phyloP scores from a whole-genome alignment of 2,113 vertebrate species.

The Bombycilla garrulus region DNA sequence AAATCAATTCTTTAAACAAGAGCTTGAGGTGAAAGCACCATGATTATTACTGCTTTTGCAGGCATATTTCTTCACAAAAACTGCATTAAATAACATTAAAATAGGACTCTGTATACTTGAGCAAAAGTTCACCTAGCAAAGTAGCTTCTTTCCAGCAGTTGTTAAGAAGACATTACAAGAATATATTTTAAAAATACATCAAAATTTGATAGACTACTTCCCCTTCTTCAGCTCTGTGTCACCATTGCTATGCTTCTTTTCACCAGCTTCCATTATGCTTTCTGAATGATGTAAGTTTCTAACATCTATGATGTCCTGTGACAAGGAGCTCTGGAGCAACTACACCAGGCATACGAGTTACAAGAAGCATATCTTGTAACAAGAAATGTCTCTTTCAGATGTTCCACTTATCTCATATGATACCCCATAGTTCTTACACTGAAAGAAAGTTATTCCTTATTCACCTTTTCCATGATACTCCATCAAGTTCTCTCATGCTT shows the following conservation, averaged over 20 bases:
- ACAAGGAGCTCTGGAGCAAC: neutral
- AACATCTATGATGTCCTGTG: neutral
- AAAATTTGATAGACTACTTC: neutral
- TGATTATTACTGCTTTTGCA: neutral
- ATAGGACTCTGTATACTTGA: neutral
- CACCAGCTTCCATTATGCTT: neutral
- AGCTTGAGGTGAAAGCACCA: neutral
- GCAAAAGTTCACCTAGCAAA: neutral
- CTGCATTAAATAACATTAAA: neutral
- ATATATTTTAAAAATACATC: neutral
- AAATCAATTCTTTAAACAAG: neutral
- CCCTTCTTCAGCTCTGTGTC: neutral
- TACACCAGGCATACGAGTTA: neutral
- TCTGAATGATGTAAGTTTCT: neutral
- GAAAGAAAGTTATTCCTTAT: neutral
- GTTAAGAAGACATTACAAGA: neutral
- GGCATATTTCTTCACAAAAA: neutral
- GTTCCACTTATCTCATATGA: neutral
- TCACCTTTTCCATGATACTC: neutral
- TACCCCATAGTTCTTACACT: accelerated
- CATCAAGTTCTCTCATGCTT: neutral
- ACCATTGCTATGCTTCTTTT: neutral
- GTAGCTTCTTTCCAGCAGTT: neutral
- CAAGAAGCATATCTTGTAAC: neutral
- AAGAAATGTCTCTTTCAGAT: neutral